Evolutionary conservation across 2,113 vertebrate genomes (phyloP).

Genomic region (Brachyhypopomus gauderio): DNA sequence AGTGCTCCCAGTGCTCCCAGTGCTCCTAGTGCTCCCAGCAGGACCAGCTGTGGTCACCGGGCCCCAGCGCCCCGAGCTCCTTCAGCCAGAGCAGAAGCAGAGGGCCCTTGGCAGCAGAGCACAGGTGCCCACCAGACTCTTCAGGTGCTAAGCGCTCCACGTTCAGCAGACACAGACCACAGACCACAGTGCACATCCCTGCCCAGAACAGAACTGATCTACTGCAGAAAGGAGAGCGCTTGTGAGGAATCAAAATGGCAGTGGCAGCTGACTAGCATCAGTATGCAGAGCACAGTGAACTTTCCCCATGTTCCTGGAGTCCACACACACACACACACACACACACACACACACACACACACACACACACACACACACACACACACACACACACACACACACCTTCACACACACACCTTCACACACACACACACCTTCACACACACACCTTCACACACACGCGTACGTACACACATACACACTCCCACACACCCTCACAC

Average conservation of each 20-base stretch:
- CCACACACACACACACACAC: slow-evolving; percentile 18
- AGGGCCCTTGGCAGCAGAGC: neutral
- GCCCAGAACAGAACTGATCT: neutral
- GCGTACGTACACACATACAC: too few species aligned
- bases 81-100: neutral
- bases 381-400: too few species aligned
- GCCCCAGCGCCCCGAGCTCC: neutral
- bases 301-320: neutral
- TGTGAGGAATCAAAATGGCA: neutral
- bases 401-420: too few species aligned
- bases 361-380: slow-evolving; percentile 15
- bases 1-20: too few species aligned
- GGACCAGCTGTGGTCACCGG: neutral
- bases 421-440: too few species aligned
- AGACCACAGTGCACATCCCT: neutral
- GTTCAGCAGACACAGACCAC: neutral
- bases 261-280: neutral
- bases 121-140: neutral
- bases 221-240: neutral
- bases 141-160: neutral
- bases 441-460: too few species aligned
- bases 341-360: slow-evolving; percentile 15
- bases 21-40: too few species aligned
- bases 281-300: neutral
- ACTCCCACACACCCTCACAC: too few species aligned